Evolutionary conservation across 2,888 invertebrate species (phyloP).

Genomic region (Pherbina coryleti): DNA sequence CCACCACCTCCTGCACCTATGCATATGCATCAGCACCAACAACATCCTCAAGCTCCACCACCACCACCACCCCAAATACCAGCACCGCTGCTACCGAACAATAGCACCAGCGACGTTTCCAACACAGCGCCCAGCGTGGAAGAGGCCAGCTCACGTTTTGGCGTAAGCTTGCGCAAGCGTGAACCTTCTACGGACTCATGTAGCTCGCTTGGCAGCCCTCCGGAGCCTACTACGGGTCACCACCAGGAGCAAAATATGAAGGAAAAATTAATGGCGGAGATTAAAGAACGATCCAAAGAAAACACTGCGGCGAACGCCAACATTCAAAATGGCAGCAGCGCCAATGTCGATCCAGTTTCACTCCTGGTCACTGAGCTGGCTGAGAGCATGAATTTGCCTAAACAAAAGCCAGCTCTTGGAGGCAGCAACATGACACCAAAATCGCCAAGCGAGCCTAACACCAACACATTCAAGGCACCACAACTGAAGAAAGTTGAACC

Average conservation of each 20-base stretch:
- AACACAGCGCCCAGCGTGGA: constrained; percentile 78
- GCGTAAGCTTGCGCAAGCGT: constrained; percentile 78
- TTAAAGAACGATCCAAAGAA: constrained; percentile 74
- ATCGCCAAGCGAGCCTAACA: constrained; percentile 54
- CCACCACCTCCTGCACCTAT: constrained; percentile 52
- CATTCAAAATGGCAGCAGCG: constrained; percentile 70
- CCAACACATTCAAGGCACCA: constrained; percentile 75
- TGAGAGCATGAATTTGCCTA: constrained; percentile 81
- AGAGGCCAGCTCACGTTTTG: constrained; percentile 80
- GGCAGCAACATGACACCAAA: constrained; percentile 47
- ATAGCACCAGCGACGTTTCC: constrained; percentile 71
- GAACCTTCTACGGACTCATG: constrained; percentile 75
- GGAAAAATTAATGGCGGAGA: constrained; percentile 87
- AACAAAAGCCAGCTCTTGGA: constrained; percentile 58
- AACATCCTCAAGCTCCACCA: constrained; percentile 40
- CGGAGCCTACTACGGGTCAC: constrained; percentile 57
- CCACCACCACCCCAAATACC: constrained; percentile 48
- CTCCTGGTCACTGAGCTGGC: constrained; percentile 87
- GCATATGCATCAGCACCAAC: constrained; percentile 53
- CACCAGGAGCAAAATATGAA: constrained; percentile 73
- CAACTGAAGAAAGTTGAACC: constrained; percentile 83
- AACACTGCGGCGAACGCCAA: constrained; percentile 75
- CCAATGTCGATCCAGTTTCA: constrained; percentile 79
- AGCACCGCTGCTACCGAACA: constrained; percentile 58
- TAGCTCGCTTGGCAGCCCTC: constrained; percentile 72